phyloP scores from a whole-genome alignment of 2,888 invertebrate genomes.

The Melipona bicolor region DNA sequence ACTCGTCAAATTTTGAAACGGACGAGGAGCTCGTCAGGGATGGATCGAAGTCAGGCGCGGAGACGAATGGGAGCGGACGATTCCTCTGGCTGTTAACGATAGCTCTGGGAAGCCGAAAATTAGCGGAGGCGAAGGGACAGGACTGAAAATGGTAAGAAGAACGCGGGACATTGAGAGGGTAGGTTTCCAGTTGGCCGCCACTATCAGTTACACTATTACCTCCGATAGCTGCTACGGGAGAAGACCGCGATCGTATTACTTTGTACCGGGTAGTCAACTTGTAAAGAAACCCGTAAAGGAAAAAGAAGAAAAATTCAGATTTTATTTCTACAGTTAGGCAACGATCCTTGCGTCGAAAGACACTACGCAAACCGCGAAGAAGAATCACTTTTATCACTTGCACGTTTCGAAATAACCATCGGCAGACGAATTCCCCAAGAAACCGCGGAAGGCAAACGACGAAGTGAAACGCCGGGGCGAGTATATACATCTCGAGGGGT shows the following conservation, averaged over 20 bases:
- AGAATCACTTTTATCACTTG: neutral
- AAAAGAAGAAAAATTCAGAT: neutral
- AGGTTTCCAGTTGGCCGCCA: constrained; percentile 79
- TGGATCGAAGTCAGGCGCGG: constrained; percentile 32
- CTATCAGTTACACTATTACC: constrained; percentile 84
- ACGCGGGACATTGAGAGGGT: constrained; percentile 67
- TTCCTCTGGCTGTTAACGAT: constrained; percentile 73
- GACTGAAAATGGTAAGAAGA: constrained; percentile 66
- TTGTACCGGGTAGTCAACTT: constrained; percentile 22
- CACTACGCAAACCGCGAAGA: neutral
- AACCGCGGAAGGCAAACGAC: neutral
- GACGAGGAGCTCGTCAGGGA: constrained; percentile 3
- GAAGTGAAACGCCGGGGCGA: neutral
- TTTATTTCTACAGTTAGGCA: neutral
- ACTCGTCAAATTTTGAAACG: too few species aligned
- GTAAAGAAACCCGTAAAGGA: neutral
- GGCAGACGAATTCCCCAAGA: neutral
- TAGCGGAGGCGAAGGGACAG: constrained; percentile 77
- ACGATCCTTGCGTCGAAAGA: neutral
- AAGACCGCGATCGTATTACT: constrained; percentile 67
- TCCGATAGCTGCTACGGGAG: constrained; percentile 74
- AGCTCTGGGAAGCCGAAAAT: constrained; percentile 82
- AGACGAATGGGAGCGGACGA: constrained; percentile 47
- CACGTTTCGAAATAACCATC: neutral
- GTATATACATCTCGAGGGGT: neutral